Evolutionary conservation across 2,888 invertebrate species (phyloP), one percentile per base, ranked within the genome.

Genomic region (Strigamia crassipes): DNA sequence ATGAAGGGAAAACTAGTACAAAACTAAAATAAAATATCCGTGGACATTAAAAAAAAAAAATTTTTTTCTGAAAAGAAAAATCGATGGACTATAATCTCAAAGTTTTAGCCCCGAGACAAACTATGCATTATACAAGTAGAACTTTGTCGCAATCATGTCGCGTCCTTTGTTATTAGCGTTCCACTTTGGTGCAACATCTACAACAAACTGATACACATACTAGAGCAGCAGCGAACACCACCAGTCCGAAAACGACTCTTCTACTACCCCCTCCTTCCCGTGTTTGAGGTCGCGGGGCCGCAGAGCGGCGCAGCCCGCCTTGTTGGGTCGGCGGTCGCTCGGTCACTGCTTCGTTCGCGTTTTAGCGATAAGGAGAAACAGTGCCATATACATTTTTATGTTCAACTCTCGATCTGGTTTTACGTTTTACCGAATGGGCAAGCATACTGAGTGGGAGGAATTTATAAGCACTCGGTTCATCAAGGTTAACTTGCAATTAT

Each of bases 211-310:
- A 46, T 46, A 46, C 46, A 46, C 46, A 46, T 15, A 46, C 46
- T 46, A 13, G 46, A 46, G 46, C n/a, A 15, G 46, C 15, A 46
- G 46, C 46, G 56, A 4, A 18, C 56, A 18, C 56, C 21, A 56
- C 56, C n/a, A 56, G 18, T 15, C n/a, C 56, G n/a, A 18, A 56
- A 18, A 56, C 56, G 56, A 56, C 21, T n/a, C 21, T 56, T 56
- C 56, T 56, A 5, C 18, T 18, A n/a, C n/a, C 56, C 56, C 56
- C 56, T 56, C 56, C 56, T 56, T 56, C 56, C 56, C 56, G 56
- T 56, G 56, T 56, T 56, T 56, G 56, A 56, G 56, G 56, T 56
- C 56, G 56, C 56, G 56, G 56, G 56, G 56, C 56, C 56, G 56
- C 56, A 18, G 56, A 56, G 56, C 56, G 18, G 56, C 56, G 56